These are phyloP conservation scores for Perognathus longimembris DNA, from an alignment of 2,113 vertebrate genomes.

Conservation along the genomic window DNA sequence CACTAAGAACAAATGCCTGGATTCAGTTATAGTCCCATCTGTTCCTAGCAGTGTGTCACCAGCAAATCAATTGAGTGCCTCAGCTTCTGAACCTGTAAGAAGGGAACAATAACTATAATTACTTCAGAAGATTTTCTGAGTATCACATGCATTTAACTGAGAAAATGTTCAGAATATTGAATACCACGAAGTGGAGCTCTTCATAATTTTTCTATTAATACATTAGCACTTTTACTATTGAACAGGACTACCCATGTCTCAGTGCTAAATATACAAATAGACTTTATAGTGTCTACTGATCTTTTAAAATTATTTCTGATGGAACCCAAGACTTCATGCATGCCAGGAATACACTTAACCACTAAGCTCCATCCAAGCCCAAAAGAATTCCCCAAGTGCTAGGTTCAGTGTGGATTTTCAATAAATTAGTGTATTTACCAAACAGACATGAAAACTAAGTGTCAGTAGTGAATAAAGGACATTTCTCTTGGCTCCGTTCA, in stretches of 20 bases:
- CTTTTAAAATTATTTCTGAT: background rate
- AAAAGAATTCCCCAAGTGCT: background rate
- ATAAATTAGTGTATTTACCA: background rate
- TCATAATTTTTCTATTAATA: background rate
- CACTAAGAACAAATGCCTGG: background rate
- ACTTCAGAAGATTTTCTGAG: background rate
- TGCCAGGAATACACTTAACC: no score
- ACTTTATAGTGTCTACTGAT: background rate
- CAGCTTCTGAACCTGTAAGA: background rate
- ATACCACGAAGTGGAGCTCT: background rate
- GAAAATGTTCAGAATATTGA: background rate
- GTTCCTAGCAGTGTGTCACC: background rate
- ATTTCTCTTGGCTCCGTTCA: background rate
- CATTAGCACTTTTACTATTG: background rate
- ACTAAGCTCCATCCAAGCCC: background rate
- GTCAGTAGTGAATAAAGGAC: background rate
- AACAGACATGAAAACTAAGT: background rate
- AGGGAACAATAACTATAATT: background rate
- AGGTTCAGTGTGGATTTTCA: background rate
- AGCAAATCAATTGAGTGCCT: background rate
- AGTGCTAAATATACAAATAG: constrained; percentile 30
- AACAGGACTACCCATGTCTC: background rate
- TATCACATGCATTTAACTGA: background rate
- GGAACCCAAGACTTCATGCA: no score
- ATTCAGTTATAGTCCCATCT: background rate